Base-by-base conservation (phyloP, 2,113 vertebrate genomes). In the Oncorhynchus keta region DNA sequence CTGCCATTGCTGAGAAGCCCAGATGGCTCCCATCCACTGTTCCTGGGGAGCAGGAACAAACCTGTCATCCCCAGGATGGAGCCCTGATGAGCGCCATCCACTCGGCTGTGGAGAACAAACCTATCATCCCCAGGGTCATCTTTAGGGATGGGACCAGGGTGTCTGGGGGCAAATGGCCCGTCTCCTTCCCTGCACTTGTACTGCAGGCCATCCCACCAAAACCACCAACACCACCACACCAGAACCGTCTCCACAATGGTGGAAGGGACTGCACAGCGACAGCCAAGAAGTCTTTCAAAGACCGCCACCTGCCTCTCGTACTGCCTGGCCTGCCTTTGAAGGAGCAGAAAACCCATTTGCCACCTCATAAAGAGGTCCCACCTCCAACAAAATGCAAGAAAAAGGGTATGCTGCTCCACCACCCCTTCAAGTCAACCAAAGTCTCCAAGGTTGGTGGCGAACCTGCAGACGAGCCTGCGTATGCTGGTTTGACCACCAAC, bases 1-100 rank as follows among this genome's bases (percentile, higher is more conserved):
- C 92, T 51, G 48, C 83, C 49, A 84, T 93, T 72, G 87, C 88
- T 35, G 91, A 93, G 48, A 94, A 92, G 75, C 92, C 93, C 67
- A 92, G 79, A 81, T 62, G 51, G 51, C 16, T 55, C 51, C 51
- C 51, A 76, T 48, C 26, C 92, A 4, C 85, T 79, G 16, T 82
- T 81, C 76, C 85, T n/a, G 79, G 79, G 22, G 83, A 74, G n/a
- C 83, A 83, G 89, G 59, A 86, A 78, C 73, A 87, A 72, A 4
- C 32, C 74, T 0, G 70, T 49, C n/a, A 13, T 72, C 73, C 75
- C 91, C 48, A 65, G 73, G 70, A 28, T 28, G 28, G 28, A 28
- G 28, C 81, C 1, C 11, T 82, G 75, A 70, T 86, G 2, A 76
- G 75, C 39, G 49, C 35, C 68, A 70, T 83, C 24, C 76, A 71